Conservation (phyloP, 2,888 invertebrate genomes). For the Limnephilus lunatus region DNA sequence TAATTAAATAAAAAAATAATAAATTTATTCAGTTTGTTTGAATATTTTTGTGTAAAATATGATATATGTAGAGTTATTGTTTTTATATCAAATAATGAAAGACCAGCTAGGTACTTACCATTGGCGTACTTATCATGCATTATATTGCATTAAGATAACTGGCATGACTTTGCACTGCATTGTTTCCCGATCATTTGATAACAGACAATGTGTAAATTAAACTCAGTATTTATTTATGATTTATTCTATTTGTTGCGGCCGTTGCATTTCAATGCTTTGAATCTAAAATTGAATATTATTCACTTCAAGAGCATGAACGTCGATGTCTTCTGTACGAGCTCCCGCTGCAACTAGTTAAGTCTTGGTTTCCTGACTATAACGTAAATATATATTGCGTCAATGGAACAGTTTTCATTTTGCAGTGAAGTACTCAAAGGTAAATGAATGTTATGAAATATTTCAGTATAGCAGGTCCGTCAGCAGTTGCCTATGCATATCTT, state of each 20-base stretch:
- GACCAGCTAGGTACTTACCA: too few species aligned
- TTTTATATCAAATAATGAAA: too few species aligned
- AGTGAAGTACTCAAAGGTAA: not conserved
- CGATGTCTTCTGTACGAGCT: too few species aligned
- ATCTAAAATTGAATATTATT: not conserved
- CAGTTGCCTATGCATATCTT: slow-evolving; percentile 79
- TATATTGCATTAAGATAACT: not conserved
- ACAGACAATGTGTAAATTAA: not conserved
- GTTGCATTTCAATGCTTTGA: too few species aligned
- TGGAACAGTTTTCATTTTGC: not conserved
- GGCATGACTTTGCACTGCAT: not conserved
- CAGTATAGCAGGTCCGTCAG: slow-evolving; percentile 75
- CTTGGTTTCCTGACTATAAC: not conserved
- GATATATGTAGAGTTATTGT: too few species aligned
- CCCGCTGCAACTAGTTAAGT: not conserved
- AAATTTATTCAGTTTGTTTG: not conserved
- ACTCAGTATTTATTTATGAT: too few species aligned
- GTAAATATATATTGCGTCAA: not conserved
- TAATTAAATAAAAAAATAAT: not conserved
- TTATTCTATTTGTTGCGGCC: too few species aligned
- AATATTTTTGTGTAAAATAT: too few species aligned
- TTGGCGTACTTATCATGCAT: too few species aligned
- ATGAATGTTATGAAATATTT: slow-evolving; percentile 51
- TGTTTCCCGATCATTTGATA: not conserved
- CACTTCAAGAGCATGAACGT: too few species aligned